A percentile compares a stretch with the other conserved stretches of the same genome.
Evolutionary conservation across 1,140 invertebrate species (phyloP).

Genomic region (Scaptomyza hsui): DNA sequence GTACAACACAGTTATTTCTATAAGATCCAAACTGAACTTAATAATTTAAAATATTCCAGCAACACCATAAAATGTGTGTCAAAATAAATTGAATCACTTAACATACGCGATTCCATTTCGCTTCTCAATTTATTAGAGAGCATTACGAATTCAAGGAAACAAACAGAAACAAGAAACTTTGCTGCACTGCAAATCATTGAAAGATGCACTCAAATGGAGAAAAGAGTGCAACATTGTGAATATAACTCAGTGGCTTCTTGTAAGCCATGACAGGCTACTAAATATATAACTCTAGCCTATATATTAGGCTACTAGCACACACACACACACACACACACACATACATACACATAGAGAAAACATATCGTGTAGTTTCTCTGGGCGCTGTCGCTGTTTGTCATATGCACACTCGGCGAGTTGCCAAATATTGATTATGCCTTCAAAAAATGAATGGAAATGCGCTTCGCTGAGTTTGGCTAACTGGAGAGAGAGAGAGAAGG

Average conservation of each 20-base stretch:
- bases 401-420: conserved; percentile 75
- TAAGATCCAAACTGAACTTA: too few species aligned
- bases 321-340: too few species aligned
- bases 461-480: conserved; percentile 66
- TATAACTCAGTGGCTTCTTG: conserved; percentile 32
- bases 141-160: neutral
- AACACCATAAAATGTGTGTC: neutral
- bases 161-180: conserved; percentile 39
- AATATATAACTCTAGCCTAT: conserved; percentile 2
- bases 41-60: too few species aligned
- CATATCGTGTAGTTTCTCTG: conserved; percentile 47
- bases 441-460: conserved; percentile 76
- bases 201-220: conserved; percentile 52
- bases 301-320: neutral
- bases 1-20: neutral
- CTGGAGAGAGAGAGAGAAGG: conserved; percentile 9
- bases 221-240: conserved; percentile 52
- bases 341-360: conserved; percentile 23
- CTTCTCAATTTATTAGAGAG: neutral
- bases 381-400: conserved; percentile 74
- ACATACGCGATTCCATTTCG: neutral
- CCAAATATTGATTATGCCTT: conserved; percentile 79
- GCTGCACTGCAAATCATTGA: conserved; percentile 62
- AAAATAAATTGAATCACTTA: too few species aligned
- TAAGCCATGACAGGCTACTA: conserved; percentile 8